Base-by-base conservation (phyloP, 2,888 invertebrate genomes). In the Vannuccia rotundouncinata region DNA sequence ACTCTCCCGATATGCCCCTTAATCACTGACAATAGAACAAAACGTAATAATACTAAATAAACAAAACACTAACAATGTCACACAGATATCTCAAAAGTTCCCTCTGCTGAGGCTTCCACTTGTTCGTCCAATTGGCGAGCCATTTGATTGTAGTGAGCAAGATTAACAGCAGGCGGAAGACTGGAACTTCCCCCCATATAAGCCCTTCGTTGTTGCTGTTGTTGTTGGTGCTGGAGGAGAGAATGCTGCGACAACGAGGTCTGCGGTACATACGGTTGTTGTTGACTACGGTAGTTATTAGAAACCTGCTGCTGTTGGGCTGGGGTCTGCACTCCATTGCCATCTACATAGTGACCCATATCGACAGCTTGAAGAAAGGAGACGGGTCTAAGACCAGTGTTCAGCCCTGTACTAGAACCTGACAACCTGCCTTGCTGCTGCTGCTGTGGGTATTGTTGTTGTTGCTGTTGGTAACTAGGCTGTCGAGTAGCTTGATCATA, bases 61-160 rank as follows among this genome's bases (percentile, higher is more conserved):
- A n/a, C n/a, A n/a, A n/a, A n/a, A n/a, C n/a, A n/a, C n/a, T n/a
- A n/a, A n/a, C n/a, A n/a, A n/a, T n/a, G 66, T 66, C 66, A 66
- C 66, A 66, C 66, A 2, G 66, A 66, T 17, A 66, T 66, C 66
- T 66, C 66, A 66, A 66, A 66, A 27, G 66, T 66, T n/a, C 66
- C 66, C 25, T 66, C 66, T 5, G 66, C 22, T 27, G 66, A 66
- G 66, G 66, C 66, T 22, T 66, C 66, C 66, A 66, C 66, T 22
- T 66, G 66, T 66, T 66, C 66, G 25, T 66, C 66, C 66, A 66
- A 66, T n/a, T 66, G 66, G 25, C 66, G 66, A 5, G 66, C 66
- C 66, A 66, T 66, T 27, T 66, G 66, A 27, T 66, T 66, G 66
- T 66, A 66, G 25, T 66, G 66, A 2, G 66, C 66, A 27, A 66